Conservation (phyloP, 1,140 invertebrate species). For the Bombus polaris region DNA sequence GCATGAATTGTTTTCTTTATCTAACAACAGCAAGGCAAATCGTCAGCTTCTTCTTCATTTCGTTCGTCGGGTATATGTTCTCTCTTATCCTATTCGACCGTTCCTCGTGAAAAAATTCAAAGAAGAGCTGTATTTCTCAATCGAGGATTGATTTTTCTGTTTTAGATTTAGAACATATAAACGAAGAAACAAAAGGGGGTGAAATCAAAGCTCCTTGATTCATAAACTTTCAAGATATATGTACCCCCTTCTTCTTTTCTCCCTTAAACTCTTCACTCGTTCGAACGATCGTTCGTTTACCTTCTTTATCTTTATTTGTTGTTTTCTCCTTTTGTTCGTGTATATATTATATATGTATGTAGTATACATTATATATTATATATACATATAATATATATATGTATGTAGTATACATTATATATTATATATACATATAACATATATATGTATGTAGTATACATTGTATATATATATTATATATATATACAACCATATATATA, state of each 20-base stretch:
- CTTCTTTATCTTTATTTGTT: neutral
- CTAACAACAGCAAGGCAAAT: conserved; percentile 35
- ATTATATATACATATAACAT: neutral
- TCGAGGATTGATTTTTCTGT: neutral
- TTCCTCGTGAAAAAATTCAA: neutral
- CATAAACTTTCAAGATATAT: neutral
- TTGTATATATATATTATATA: neutral
- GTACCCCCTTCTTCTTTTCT: neutral
- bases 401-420: neutral
- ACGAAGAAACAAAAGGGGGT: neutral
- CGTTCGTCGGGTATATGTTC: neutral
- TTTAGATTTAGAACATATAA: neutral
- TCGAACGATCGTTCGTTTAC: neutral
- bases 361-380: neutral
- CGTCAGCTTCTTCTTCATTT: neutral
- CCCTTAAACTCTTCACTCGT: neutral
- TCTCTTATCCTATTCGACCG: neutral
- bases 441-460: conserved; percentile 8
- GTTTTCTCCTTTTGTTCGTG: neutral
- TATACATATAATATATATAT: neutral
- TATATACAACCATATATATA: neutral
- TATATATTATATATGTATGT: neutral
- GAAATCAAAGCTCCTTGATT: neutral
- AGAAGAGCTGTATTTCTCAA: neutral
- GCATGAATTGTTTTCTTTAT: conserved; percentile 11